These are phyloP conservation scores for Ochropleura plecta DNA, from an alignment of 2,888 invertebrate species.

Conservation along the genomic window DNA sequence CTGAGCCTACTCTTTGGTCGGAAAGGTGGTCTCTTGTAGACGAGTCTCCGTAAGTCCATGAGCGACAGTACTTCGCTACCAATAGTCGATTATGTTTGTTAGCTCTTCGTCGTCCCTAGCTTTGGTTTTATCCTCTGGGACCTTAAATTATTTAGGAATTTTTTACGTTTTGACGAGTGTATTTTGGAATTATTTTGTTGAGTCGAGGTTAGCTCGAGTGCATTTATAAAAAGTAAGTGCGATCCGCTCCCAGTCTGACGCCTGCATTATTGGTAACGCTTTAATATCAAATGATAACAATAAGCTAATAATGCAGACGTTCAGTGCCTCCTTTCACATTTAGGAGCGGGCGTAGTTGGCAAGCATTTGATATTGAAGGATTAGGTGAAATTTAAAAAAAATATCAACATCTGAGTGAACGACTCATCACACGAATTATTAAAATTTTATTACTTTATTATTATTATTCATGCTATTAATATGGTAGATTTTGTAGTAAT, in stretches of 20 bases:
- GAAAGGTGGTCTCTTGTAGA: constrained; percentile 94
- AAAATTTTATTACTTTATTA: constrained; percentile 50
- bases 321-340: not conserved
- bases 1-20: constrained; percentile 95
- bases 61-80: constrained; percentile 10
- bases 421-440: constrained; percentile 62
- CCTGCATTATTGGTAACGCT: constrained; percentile 10
- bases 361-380: constrained; percentile 49
- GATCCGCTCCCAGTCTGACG: constrained; percentile 15
- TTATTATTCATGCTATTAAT: constrained; percentile 62
- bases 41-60: constrained; percentile 30
- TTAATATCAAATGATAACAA: not conserved
- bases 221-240: constrained; percentile 80
- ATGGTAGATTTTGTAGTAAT: constrained; percentile 59
- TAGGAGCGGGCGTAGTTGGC: constrained; percentile 33
- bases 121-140: constrained; percentile 62
- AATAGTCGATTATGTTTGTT: constrained; percentile 19
- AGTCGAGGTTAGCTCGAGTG: constrained; percentile 76
- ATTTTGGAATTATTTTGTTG: constrained; percentile 76
- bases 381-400: constrained; percentile 1
- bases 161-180: constrained; percentile 82
- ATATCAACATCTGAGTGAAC: constrained; percentile 52
- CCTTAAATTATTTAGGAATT: constrained; percentile 69
- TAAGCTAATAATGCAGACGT: constrained; percentile 9
- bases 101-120: constrained; percentile 36